Percentiles rank a stretch among this genome's conserved stretches.
Evolutionary conservation across 2,888 invertebrate genomes (phyloP).

Genomic region (Melanostoma scalare): DNA sequence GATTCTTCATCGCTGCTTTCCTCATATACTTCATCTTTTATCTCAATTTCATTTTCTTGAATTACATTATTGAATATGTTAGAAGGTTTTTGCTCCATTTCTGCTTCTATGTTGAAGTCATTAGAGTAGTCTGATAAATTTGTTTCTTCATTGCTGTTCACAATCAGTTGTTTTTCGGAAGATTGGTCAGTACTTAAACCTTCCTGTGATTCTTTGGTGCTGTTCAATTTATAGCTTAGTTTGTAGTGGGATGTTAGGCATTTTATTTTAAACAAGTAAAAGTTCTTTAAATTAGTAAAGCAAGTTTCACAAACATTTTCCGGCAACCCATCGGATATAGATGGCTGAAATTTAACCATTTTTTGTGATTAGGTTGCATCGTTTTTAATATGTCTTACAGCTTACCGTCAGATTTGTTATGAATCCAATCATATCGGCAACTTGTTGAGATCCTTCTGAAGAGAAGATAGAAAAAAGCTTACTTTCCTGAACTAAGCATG

Average conservation of each 20-base stretch:
- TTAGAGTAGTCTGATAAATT: neutral
- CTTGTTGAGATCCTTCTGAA: neutral
- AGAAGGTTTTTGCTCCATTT: neutral
- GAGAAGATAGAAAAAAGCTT: neutral
- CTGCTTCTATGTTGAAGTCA: neutral
- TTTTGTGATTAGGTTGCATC: neutral
- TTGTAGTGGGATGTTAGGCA: constrained; percentile 1
- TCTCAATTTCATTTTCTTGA: neutral
- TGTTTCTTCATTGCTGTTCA: neutral
- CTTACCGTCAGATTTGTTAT: constrained; percentile 7
- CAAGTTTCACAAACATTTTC: neutral
- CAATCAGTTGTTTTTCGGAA: neutral
- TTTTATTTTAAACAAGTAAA: constrained; percentile 7
- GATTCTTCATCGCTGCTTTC: too few species aligned
- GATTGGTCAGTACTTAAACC: too few species aligned
- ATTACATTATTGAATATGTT: neutral
- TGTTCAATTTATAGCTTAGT: neutral
- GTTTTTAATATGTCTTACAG: too few species aligned
- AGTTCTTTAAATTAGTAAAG: neutral
- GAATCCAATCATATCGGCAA: neutral
- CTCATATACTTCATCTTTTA: neutral
- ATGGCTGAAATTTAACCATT: neutral
- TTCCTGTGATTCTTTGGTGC: neutral
- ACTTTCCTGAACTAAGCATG: neutral
- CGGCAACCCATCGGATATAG: neutral